phyloP scores from a whole-genome alignment of 2,888 invertebrate genomes.

The Caenorhabditis zanzibari region DNA sequence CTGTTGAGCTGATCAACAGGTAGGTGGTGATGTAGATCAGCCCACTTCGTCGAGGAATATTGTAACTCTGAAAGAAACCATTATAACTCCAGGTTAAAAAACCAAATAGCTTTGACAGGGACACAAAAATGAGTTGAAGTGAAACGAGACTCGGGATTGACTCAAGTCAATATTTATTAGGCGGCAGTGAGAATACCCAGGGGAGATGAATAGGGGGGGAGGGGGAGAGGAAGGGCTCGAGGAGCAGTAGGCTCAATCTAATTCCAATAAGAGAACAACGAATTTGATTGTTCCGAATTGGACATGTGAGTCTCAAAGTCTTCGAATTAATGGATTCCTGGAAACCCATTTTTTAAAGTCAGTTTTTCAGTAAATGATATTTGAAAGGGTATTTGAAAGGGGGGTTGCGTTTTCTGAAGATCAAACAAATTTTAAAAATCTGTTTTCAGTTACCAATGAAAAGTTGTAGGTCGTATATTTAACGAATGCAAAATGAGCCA shows the following conservation, averaged over 20 bases:
- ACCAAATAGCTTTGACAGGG: neutral
- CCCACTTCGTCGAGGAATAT: conserved; percentile 64
- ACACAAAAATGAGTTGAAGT: conserved; percentile 16
- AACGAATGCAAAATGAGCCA: conserved; percentile 14
- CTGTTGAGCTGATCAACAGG: conserved; percentile 67
- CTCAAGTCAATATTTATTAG: conserved; percentile 53
- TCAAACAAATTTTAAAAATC: too few relatives aligned
- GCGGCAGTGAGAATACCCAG: conserved; percentile 31
- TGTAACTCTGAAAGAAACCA: conserved; percentile 59
- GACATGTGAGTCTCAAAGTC: neutral
- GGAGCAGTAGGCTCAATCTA: conserved; percentile 39
- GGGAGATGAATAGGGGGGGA: conserved; percentile 30
- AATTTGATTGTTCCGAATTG: conserved; percentile 40
- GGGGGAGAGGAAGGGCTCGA: neutral
- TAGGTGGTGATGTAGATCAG: conserved; percentile 62
- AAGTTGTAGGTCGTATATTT: too few relatives aligned
- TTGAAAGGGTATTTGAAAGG: too few relatives aligned
- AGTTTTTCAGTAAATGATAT: neutral
- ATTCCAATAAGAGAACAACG: conserved; percentile 38
- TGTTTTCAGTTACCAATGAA: too few relatives aligned
- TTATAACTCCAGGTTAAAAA: neutral
- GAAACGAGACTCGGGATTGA: neutral
- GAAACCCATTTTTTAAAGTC: neutral
- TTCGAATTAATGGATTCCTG: neutral
- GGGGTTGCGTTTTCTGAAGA: too few relatives aligned